Percentiles rank a stretch among this genome's conserved stretches.
phyloP scores from a whole-genome alignment of 2,888 invertebrate genomes.

The Lycocerus yunnanus region DNA sequence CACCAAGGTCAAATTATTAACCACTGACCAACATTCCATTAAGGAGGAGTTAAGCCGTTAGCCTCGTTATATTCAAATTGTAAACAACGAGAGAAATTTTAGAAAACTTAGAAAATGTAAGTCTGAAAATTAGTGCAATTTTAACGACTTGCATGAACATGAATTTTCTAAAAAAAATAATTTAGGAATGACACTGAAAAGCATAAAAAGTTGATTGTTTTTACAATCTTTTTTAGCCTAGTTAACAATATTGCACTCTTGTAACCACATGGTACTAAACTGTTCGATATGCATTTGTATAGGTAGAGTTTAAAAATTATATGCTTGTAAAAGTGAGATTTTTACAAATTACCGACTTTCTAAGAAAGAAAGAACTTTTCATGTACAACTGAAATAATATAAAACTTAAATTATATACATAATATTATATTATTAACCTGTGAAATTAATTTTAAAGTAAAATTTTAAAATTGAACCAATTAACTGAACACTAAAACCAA shows the following conservation, averaged over 20 bases:
- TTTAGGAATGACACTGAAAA: background rate
- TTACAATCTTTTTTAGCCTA: background rate
- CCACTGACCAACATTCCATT: conserved; percentile 43
- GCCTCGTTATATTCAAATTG: background rate
- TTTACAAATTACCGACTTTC: too few species aligned
- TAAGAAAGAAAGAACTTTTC: too few species aligned
- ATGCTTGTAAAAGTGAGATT: too few species aligned
- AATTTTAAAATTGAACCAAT: too few species aligned
- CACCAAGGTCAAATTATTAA: conserved; percentile 45
- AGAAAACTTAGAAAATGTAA: background rate
- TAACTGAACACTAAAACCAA: too few species aligned
- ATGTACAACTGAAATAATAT: too few species aligned
- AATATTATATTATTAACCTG: too few species aligned
- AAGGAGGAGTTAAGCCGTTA: conserved; percentile 21
- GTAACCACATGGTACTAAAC: too few species aligned
- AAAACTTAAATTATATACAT: too few species aligned
- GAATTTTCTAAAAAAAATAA: background rate
- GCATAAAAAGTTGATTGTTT: background rate
- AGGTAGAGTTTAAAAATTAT: too few species aligned
- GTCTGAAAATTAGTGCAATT: background rate
- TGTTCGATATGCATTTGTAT: background rate
- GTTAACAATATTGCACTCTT: background rate
- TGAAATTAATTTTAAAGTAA: too few species aligned
- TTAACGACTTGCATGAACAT: background rate
- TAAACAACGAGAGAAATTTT: background rate